Conservation (phyloP, 1,140 invertebrate species). For the Drosophila punjabiensis region DNA sequence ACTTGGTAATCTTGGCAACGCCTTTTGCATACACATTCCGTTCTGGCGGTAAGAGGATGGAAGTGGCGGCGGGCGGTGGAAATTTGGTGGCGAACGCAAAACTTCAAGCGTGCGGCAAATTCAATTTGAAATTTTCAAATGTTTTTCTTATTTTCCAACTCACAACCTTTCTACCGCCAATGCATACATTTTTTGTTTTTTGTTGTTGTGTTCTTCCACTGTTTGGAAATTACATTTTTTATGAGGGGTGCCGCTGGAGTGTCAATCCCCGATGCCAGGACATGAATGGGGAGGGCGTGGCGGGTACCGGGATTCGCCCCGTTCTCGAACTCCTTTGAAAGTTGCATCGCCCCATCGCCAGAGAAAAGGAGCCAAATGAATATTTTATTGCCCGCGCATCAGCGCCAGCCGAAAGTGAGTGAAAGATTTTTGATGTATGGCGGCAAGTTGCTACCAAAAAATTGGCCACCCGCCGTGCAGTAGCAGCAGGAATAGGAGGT, state of each 20-base stretch:
- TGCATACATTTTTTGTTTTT: slow-evolving; percentile 16
- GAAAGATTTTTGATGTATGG: slow-evolving; percentile 49
- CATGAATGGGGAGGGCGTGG: slow-evolving; percentile 36
- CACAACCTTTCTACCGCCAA: slow-evolving; percentile 7
- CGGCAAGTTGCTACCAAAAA: slow-evolving; percentile 52
- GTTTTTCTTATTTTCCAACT: slow-evolving; percentile 57
- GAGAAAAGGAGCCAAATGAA: slow-evolving; percentile 63
- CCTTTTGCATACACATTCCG: slow-evolving; percentile 62
- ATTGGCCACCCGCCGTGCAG: slow-evolving; percentile 72
- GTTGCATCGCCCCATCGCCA: slow-evolving; percentile 48
- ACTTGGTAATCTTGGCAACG: slow-evolving; percentile 64
- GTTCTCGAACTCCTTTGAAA: slow-evolving; percentile 59
- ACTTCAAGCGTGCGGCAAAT: slow-evolving; percentile 82
- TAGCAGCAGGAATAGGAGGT: slow-evolving; percentile 18
- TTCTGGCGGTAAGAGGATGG: background rate
- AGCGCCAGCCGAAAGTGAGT: slow-evolving; percentile 41
- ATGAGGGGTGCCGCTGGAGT: slow-evolving; percentile 72
- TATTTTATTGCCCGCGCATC: slow-evolving; percentile 72
- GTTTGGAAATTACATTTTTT: slow-evolving; percentile 79
- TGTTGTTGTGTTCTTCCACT: slow-evolving; percentile 19
- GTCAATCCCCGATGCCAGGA: slow-evolving; percentile 48
- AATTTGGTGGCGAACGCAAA: slow-evolving; percentile 27
- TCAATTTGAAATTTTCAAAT: slow-evolving; percentile 82
- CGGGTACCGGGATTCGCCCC: slow-evolving; percentile 6
- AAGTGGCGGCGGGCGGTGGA: no score